Conservation (phyloP, 2,797 vertebrate genomes). For the Coregonus suidteri region DNA sequence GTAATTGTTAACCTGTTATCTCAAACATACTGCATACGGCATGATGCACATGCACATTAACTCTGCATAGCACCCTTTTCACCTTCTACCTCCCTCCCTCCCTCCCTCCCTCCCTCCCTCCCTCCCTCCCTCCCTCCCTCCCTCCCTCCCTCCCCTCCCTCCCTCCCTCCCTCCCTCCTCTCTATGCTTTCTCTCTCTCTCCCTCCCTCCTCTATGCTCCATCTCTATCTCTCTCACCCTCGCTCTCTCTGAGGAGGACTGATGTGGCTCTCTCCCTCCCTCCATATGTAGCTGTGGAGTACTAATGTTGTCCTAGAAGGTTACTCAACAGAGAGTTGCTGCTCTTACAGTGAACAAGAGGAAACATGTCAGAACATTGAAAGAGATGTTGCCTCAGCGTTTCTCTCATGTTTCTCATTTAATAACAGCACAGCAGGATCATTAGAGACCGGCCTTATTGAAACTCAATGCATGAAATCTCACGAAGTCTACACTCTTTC, state of each 20-base stretch:
- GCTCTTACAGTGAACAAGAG: not conserved
- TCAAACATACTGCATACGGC: not conserved
- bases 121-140: not conserved
- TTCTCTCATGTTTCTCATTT: not conserved
- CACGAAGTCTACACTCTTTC: not conserved
- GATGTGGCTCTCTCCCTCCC: not conserved
- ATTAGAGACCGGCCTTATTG: not conserved
- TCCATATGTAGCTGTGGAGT: conserved; percentile 4
- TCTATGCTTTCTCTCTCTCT: not conserved
- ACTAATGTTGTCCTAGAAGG: not conserved
- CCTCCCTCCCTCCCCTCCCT: not conserved
- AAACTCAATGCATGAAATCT: not conserved
- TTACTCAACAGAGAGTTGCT: not conserved
- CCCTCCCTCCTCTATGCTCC: not conserved
- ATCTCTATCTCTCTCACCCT: conserved; percentile 1
- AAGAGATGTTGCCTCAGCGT: not conserved
- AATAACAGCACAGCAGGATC: not conserved
- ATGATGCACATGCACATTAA: not conserved
- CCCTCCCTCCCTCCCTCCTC: no score
- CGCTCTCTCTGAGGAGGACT: not conserved
- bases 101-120: not conserved
- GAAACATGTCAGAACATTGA: not conserved
- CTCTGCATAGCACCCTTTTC: conserved; percentile 6
- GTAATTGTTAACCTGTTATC: not conserved
- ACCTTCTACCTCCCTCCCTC: not conserved